Evolutionary conservation across 2,797 vertebrate species (phyloP), one percentile per base, ranked within the genome.

Genomic region (Alcedo atthis): DNA sequence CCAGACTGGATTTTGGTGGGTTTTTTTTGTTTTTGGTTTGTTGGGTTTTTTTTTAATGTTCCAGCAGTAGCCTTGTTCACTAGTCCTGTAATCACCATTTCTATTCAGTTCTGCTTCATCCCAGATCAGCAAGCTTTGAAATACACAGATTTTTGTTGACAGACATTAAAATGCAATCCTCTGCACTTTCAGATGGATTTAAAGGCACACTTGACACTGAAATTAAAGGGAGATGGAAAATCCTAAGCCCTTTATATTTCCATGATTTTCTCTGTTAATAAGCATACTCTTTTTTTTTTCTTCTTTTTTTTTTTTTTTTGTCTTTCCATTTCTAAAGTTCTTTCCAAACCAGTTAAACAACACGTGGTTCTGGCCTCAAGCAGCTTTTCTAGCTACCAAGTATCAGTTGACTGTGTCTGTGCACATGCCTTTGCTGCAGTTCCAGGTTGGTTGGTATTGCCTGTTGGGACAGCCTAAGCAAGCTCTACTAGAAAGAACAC

Each of bases 91-190:
- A 93, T 93, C 92, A 83, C 89, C 19, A 55, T 85, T 93, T 94
- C 86, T 95, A 84, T 94, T 95, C 93, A 95, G 53, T 67, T 88
- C 70, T 86, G 75, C 61, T 91, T 95, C 87, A 92, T 85, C 80
- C 45, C 83, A 68, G 74, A 84, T 92, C 92, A 96, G 93, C 92
- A 94, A 77, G 87, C 80, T 91, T 95, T 91, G 64, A 90, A 86
- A 85, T 63, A 77, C 37, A 22, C 63, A 30, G 48, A 20, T 25
- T 85, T 93, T 83, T 94, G 80, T 94, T 90, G 86, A 75, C 69
- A 67, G 84, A 83, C 5, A 8, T 59, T 83, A 64, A 95, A 96
- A 90, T 89, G 90, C 84, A 78, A 30, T 58, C 57, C 76, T 94
- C 48, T 90, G 74, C 90, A 83, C 53, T 94, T 95, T 87, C 73